Conservation (phyloP, 30 jellyfish, hydroid and myxozoan genomes). For the Turritopsis dohrnii region DNA sequence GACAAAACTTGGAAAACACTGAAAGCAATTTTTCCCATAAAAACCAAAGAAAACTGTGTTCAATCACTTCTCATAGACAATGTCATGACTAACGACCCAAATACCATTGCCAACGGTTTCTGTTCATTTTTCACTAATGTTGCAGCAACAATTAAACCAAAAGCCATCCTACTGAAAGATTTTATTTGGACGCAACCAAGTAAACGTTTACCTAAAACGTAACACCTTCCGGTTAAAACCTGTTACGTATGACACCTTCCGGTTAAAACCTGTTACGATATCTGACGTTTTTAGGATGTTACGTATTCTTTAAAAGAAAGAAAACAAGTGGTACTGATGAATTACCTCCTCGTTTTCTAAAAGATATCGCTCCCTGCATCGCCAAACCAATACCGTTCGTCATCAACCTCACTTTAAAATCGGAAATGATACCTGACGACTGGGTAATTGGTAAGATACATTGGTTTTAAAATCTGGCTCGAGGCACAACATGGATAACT, state of each 20-base stretch:
- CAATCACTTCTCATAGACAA: neutral
- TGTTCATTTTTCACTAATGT: constrained; percentile 5
- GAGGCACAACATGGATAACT: constrained; percentile 32
- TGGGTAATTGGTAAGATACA: neutral
- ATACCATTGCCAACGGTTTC: neutral
- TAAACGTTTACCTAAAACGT: neutral
- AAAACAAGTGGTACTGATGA: neutral
- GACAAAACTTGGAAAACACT: neutral
- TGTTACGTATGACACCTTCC: no score
- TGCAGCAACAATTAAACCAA: neutral
- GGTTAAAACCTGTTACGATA: no score
- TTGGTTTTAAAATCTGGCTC: constrained; percentile 34
- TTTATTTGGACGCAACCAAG: neutral
- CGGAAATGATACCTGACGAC: no score
- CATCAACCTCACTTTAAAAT: neutral
- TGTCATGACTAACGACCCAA: neutral
- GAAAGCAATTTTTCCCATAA: neutral
- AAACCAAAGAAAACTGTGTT: neutral
- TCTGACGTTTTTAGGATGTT: neutral
- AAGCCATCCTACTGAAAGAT: neutral
- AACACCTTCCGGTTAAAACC: neutral
- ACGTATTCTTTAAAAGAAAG: neutral
- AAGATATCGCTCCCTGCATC: neutral
- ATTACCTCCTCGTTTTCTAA: neutral
- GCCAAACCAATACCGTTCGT: neutral